Conservation (phyloP, 2,113 vertebrate species). For the Hippocampus guttulatus region DNA sequence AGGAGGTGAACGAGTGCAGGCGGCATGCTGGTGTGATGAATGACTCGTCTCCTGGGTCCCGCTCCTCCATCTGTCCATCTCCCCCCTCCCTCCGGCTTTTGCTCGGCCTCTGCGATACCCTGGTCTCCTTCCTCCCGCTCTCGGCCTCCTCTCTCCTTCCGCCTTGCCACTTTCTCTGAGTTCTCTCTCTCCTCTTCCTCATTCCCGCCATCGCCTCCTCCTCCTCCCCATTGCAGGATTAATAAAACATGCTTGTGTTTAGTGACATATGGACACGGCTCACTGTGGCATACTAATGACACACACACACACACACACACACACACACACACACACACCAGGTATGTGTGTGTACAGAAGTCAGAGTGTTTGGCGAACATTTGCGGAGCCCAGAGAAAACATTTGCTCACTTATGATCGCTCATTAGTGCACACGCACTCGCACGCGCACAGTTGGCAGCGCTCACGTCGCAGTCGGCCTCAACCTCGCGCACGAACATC, state of each 20-base stretch:
- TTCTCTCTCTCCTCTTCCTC: slow-evolving; percentile 9
- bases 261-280: slow-evolving; percentile 70
- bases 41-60: slow-evolving; percentile 69
- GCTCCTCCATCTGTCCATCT: slow-evolving; percentile 72
- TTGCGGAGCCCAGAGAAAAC: slow-evolving; percentile 65
- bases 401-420: slow-evolving; percentile 68
- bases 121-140: slow-evolving; percentile 6
- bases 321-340: background rate
- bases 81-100: background rate
- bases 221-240: slow-evolving; percentile 45
- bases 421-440: slow-evolving; percentile 49
- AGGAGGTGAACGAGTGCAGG: slow-evolving; percentile 51
- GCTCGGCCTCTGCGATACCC: background rate
- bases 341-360: slow-evolving; percentile 3
- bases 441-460: slow-evolving; percentile 46
- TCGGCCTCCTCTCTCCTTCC: slow-evolving; percentile 23
- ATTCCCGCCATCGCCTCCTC: slow-evolving; percentile 13
- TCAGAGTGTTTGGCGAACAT: slow-evolving; percentile 57
- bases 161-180: slow-evolving; percentile 14
- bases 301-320: slow-evolving; percentile 24
- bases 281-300: slow-evolving; percentile 70
- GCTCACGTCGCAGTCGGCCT: slow-evolving; percentile 43
- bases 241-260: slow-evolving; percentile 70
- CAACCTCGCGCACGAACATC: slow-evolving; percentile 39
- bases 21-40: slow-evolving; percentile 69